phyloP scores from a whole-genome alignment of 1,140 invertebrate species.

The Uloborus diversus region DNA sequence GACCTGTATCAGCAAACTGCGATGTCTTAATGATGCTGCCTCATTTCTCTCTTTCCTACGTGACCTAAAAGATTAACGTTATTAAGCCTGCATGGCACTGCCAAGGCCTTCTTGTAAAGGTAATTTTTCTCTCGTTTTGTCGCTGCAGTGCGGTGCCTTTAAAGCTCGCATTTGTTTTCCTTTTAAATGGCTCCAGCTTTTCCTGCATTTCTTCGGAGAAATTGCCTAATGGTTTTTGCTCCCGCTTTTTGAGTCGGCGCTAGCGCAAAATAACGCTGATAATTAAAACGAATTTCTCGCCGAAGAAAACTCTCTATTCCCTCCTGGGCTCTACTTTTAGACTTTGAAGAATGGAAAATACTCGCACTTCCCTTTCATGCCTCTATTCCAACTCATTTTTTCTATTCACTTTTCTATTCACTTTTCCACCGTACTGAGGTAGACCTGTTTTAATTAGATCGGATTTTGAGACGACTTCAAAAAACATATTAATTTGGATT shows the following conservation, averaged over 20 bases:
- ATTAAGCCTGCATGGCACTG: conserved; percentile 36
- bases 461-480: conserved; percentile 30
- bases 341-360: conserved; percentile 35
- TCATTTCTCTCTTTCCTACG: conserved; percentile 50
- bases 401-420: conserved; percentile 3
- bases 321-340: conserved; percentile 37
- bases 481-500: conserved; percentile 51
- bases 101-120: conserved; percentile 34
- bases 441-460: conserved; percentile 52
- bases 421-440: conserved; percentile 12
- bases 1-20: conserved; percentile 53
- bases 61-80: conserved; percentile 57
- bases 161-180: conserved; percentile 36
- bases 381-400: conserved; percentile 11
- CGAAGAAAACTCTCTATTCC: conserved; percentile 52
- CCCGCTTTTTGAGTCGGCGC: conserved; percentile 33
- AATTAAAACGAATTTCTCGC: conserved; percentile 56
- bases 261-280: conserved; percentile 48
- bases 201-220: conserved; percentile 31
- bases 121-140: conserved; percentile 52
- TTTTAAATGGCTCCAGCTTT: conserved; percentile 42
- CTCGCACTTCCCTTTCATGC: conserved; percentile 3
- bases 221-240: conserved; percentile 55
- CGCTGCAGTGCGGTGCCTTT: conserved; percentile 27
- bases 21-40: conserved; percentile 52